phyloP scores from a whole-genome alignment of 2,113 vertebrate genomes.

The Pholis gunnellus region DNA sequence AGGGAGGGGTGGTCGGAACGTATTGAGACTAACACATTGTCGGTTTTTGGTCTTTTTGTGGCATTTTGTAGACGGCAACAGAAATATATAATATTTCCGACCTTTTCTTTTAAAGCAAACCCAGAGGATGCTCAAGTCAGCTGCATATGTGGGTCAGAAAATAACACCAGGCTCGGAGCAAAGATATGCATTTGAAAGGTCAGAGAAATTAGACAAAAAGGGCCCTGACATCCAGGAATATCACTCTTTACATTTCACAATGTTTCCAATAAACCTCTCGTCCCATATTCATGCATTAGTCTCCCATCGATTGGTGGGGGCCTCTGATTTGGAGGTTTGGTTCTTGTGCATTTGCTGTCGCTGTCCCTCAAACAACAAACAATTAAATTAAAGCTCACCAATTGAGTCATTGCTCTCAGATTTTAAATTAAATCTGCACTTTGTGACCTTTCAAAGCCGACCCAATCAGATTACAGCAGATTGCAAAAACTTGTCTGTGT shows the following conservation, averaged over 20 bases:
- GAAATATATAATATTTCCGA: background rate
- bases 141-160: conserved; percentile 35
- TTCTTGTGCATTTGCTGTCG: background rate
- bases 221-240: background rate
- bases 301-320: background rate
- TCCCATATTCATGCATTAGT: background rate
- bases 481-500: conserved; percentile 36
- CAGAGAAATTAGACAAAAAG: conserved; percentile 2
- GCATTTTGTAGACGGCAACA: background rate
- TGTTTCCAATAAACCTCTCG: background rate
- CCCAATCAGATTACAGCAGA: conserved; percentile 57
- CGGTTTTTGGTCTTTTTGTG: background rate
- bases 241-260: background rate
- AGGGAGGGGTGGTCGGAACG: too few relatives aligned
- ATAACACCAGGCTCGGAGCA: background rate
- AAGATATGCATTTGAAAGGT: conserved; percentile 34
- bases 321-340: background rate
- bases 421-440: conserved; percentile 55
- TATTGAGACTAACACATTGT: background rate
- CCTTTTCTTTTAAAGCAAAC: background rate
- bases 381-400: background rate
- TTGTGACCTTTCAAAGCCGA: conserved; percentile 58
- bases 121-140: background rate
- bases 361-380: background rate
- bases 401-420: conserved; percentile 29